A percentile compares a stretch with the other conserved stretches of the same genome.
phyloP scores from a whole-genome alignment of 2,888 invertebrate genomes.

The Leptothorax acervorum region DNA sequence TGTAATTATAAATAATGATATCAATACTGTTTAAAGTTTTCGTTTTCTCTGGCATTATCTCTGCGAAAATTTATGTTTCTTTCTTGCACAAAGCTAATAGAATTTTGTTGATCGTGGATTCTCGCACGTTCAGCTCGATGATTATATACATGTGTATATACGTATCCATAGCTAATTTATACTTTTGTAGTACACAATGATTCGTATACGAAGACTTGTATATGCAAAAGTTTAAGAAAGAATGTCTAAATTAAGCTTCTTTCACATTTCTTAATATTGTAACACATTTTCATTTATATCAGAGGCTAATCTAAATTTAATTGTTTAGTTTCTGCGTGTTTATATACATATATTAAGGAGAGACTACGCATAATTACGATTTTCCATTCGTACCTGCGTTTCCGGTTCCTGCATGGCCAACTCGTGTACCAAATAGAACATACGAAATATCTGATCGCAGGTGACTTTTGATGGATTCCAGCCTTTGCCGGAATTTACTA shows the following conservation, averaged over 20 bases:
- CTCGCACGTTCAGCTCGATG: neutral
- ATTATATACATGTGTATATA: neutral
- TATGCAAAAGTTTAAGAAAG: neutral
- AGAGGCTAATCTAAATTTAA: neutral
- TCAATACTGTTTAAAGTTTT: neutral
- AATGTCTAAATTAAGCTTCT: neutral
- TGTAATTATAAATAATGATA: neutral
- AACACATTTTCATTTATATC: neutral
- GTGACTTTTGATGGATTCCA: constrained; percentile 92
- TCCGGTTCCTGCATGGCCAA: constrained; percentile 92
- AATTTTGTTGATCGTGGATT: neutral
- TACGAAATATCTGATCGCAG: constrained; percentile 92
- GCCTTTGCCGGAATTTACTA: constrained; percentile 90
- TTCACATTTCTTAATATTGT: neutral
- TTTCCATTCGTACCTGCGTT: constrained; percentile 87
- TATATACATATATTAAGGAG: neutral
- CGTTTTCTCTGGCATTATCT: neutral
- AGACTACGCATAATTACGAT: neutral
- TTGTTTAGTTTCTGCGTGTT: neutral
- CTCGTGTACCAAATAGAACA: constrained; percentile 93
- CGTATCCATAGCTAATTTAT: no score
- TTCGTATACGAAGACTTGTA: neutral
- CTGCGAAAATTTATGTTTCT: neutral
- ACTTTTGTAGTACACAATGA: neutral
- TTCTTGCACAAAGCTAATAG: neutral